Base-by-base conservation (phyloP, 2,888 invertebrate genomes). In the Chymomyza procnemis region DNA sequence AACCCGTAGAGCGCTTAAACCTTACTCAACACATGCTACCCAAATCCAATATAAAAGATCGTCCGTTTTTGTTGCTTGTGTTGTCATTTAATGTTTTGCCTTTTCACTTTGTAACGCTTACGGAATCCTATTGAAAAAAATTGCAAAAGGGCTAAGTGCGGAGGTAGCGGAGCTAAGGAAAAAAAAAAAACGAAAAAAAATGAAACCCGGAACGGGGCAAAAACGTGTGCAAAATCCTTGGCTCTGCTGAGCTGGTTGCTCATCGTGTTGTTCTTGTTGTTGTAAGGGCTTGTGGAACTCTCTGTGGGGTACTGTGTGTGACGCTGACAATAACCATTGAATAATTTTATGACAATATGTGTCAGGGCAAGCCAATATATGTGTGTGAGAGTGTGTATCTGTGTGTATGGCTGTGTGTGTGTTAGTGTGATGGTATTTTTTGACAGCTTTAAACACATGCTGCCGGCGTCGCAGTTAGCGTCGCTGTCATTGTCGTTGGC, bases 321-420 rank as follows among this genome's bases (percentile, higher is more conserved):
- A 67, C 74, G 76, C 63, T 67, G 78, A 79, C 82, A 84, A 85
- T 85, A 84, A 80, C 82, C 82, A 79, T 80, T 84, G 87, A 85
- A 86, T 86, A 85, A 84, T 82, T 86, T 86, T 85, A 85, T 84
- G 87, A 85, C 86, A 86, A 86, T 85, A 87, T 86, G 87, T 84
- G 84, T 78, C 85, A 84, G 79, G 84, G 74, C 67, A 74, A 75
- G 78, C 75, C 73, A 73, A 46, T 64, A 14, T 47, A 50, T 69
- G n/a, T 47, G 65, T 61, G 48, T 41, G 61, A 50, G 64, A 57
- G 22, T 61, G 70, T 61, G 48, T 41, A 58, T 55, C 61, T 60
- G 22, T 61, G 70, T 69, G 66, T 65, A n/a, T n/a, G n/a, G n/a
- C n/a, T n/a, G 64, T 55, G 61, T 57, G 48, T 65, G 65, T 21